Evolutionary conservation across 1,140 invertebrate genomes (phyloP).

Genomic region (Dysdera silvatica): DNA sequence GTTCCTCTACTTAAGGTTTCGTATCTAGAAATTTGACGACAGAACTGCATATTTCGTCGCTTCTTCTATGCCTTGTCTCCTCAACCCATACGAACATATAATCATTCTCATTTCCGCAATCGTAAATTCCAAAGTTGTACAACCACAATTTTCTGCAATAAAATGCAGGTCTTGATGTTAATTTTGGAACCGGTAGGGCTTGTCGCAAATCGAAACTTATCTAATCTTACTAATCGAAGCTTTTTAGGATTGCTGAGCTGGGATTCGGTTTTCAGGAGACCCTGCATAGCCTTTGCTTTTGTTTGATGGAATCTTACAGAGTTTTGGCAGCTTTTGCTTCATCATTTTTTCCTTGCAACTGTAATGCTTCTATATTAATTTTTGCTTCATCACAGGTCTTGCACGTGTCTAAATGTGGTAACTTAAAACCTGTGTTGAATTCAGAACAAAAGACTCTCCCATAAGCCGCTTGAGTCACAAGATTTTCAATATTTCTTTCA

Average conservation of each 20-base stretch:
- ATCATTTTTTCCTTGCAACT: neutral
- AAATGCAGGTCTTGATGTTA: neutral
- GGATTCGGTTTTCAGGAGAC: neutral
- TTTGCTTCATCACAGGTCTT: neutral
- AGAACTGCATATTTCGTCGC: neutral
- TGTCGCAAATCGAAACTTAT: neutral
- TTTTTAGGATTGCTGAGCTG: neutral
- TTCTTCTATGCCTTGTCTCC: neutral
- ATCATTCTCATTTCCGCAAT: neutral
- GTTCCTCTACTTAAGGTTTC: neutral
- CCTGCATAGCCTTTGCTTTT: neutral
- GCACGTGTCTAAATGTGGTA: neutral
- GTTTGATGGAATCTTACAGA: neutral
- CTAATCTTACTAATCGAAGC: neutral
- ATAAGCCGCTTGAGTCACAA: neutral
- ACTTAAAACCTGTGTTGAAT: neutral
- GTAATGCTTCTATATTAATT: neutral
- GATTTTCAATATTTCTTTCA: neutral
- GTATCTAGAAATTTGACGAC: neutral
- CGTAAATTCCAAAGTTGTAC: neutral
- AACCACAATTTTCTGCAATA: neutral
- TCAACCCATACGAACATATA: neutral
- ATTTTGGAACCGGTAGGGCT: neutral
- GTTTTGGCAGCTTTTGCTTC: neutral
- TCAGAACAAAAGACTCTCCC: neutral